phyloP scores from a whole-genome alignment of 2,797 vertebrate genomes.

The Epinephelus awoara region DNA sequence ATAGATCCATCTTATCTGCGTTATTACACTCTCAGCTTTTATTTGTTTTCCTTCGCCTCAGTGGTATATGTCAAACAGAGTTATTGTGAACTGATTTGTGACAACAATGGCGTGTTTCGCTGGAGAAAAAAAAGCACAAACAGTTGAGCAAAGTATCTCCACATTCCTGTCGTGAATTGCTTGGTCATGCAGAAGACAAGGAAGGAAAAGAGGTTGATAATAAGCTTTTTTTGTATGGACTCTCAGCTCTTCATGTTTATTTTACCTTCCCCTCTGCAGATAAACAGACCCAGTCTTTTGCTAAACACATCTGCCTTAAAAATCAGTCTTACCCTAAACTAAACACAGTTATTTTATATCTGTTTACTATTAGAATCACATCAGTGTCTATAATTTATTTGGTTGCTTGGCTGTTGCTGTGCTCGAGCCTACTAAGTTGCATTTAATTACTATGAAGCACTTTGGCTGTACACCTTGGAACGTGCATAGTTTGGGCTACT shows the following conservation, averaged over 20 bases:
- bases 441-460: conserved; percentile 46
- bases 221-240: conserved; percentile 1
- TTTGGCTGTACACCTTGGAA: conserved; percentile 33
- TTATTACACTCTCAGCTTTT: conserved; percentile 39
- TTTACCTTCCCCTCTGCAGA: conserved; percentile 52
- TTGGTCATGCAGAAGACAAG: conserved; percentile 76
- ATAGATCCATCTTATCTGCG: conserved; percentile 39
- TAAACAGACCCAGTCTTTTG: conserved; percentile 47
- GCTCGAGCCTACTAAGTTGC: conserved; percentile 26
- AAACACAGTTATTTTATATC: conserved; percentile 42
- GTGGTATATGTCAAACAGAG: conserved; percentile 53
- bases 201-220: conserved; percentile 68
- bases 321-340: conserved; percentile 7
- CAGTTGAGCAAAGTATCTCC: conserved; percentile 44
- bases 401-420: conserved; percentile 14
- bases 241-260: conserved; percentile 53
- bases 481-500: neutral
- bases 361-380: conserved; percentile 33
- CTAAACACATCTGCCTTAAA: conserved; percentile 39
- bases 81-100: conserved; percentile 56
- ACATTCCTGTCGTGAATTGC: conserved; percentile 74
- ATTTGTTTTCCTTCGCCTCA: conserved; percentile 57
- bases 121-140: conserved; percentile 25
- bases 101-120: conserved; percentile 33
- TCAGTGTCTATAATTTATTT: conserved; percentile 5